These are phyloP conservation scores for Pristionchus arcanus DNA, from an alignment of 2,888 invertebrate species.

Conservation along the genomic window DNA sequence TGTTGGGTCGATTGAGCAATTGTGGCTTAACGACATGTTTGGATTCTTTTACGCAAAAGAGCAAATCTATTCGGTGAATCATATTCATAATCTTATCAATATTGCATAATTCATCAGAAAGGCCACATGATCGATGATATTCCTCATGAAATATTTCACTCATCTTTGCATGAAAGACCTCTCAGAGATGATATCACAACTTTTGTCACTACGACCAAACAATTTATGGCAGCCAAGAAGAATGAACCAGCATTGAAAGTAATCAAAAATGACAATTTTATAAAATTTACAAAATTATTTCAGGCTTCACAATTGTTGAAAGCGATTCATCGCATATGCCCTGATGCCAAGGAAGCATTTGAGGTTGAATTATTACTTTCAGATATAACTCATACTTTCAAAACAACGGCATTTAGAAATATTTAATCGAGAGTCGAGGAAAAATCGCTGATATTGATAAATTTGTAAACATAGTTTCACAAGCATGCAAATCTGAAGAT, in stretches of 20 bases:
- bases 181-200: background rate
- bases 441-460: background rate
- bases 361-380: constrained; percentile 1
- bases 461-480: background rate
- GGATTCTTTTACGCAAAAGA: background rate
- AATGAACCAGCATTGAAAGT: background rate
- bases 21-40: background rate
- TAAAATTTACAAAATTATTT: too few relatives aligned
- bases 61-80: background rate
- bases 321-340: background rate
- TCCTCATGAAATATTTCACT: background rate
- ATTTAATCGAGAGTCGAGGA: background rate
- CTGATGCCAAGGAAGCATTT: background rate
- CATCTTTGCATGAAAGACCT: background rate
- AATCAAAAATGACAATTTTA: background rate
- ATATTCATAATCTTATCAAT: background rate
- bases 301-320: background rate
- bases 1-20: background rate
- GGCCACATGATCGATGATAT: background rate
- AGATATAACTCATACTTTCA: too few relatives aligned
- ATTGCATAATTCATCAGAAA: background rate
- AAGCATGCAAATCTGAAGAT: background rate
- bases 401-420: too few relatives aligned
- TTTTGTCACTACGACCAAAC: background rate
- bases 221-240: background rate